Evolutionary conservation across 1,140 invertebrate species (phyloP).

Genomic region (Rhagoletis zephyria): DNA sequence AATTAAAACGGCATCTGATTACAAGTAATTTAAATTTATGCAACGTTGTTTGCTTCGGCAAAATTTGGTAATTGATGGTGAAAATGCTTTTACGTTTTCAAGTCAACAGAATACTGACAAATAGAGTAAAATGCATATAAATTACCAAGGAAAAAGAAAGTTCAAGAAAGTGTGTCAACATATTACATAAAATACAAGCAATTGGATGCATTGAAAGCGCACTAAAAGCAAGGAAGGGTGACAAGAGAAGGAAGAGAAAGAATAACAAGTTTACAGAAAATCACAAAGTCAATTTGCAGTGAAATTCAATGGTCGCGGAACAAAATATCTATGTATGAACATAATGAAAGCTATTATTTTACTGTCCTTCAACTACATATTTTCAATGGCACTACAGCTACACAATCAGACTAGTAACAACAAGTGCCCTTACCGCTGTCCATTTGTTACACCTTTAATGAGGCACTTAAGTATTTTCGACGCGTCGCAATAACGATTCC

Average conservation of each 20-base stretch:
- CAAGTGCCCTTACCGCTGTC: not conserved
- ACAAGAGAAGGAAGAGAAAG: too few species aligned
- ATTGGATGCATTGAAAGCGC: too few species aligned
- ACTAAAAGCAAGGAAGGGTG: too few species aligned
- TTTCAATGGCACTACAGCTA: not conserved
- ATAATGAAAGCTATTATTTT: too few species aligned
- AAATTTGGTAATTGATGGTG: not conserved
- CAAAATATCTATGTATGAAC: too few species aligned
- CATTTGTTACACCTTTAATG: constrained; percentile 37
- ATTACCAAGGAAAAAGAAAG: not conserved
- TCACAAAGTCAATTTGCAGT: constrained; percentile 10
- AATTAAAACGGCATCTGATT: not conserved
- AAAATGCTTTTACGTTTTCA: not conserved
- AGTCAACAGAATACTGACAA: not conserved
- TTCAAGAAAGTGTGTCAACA: not conserved
- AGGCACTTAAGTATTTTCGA: constrained; percentile 45
- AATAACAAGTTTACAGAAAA: not conserved
- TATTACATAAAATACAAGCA: too few species aligned
- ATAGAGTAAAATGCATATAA: not conserved
- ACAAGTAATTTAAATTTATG: constrained; percentile 4
- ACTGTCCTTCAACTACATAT: too few species aligned
- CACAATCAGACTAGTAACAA: not conserved
- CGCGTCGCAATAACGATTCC: constrained; percentile 40
- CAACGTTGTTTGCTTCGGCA: not conserved
- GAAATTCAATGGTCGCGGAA: not conserved